These are phyloP conservation scores for Smittia aterrima DNA, from an alignment of 2,888 invertebrate species.

Conservation along the genomic window DNA sequence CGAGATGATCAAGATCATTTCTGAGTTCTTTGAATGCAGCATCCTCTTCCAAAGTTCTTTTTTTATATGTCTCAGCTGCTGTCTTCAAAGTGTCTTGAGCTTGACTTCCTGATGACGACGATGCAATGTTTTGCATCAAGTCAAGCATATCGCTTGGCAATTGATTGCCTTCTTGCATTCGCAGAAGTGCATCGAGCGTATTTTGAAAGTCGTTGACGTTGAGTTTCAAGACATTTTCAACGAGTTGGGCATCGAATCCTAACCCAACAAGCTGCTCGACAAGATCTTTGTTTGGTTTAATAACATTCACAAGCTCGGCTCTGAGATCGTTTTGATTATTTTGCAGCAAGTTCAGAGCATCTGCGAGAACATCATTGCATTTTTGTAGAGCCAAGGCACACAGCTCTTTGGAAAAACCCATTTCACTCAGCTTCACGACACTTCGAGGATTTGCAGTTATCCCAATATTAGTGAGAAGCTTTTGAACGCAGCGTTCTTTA, in stretches of 20 bases:
- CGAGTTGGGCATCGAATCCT: constrained; percentile 60
- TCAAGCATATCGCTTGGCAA: constrained; percentile 50
- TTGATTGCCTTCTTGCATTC: constrained; percentile 49
- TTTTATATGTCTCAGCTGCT: constrained; percentile 5
- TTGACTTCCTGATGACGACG: background rate
- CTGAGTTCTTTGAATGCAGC: constrained; percentile 16
- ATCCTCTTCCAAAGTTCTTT: constrained; percentile 46
- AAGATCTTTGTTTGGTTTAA: constrained; percentile 44
- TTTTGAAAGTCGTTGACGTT: constrained; percentile 58
- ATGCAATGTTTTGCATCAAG: constrained; percentile 43
- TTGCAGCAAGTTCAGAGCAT: constrained; percentile 60
- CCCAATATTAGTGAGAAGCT: constrained; percentile 43
- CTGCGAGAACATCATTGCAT: constrained; percentile 67
- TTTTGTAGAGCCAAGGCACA: constrained; percentile 63
- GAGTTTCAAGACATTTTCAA: constrained; percentile 58
- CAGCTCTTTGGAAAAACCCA: constrained; percentile 66
- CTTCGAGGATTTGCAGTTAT: constrained; percentile 52
- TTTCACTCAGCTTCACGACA: constrained; percentile 58
- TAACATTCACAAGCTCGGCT: constrained; percentile 44
- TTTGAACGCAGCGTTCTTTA: constrained; percentile 55
- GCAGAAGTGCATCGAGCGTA: constrained; percentile 62
- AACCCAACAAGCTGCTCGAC: constrained; percentile 54
- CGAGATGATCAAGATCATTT: constrained; percentile 52
- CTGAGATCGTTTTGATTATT: constrained; percentile 46
- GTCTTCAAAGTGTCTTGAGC: background rate